phyloP scores from a whole-genome alignment of 2,888 invertebrate genomes.

The Melinopterus prodromus region DNA sequence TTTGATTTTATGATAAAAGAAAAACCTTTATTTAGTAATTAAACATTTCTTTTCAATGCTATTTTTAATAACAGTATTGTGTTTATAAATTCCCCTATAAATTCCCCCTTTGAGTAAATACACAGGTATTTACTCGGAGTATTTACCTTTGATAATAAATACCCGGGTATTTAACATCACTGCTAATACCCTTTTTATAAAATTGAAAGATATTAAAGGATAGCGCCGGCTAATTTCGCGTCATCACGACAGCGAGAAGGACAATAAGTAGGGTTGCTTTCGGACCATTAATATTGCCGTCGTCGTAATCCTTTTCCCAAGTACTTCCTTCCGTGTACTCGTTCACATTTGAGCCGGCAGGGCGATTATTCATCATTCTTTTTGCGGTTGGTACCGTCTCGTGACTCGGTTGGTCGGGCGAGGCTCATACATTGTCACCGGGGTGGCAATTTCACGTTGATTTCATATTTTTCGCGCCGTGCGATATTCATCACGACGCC shows the following conservation, averaged over 20 bases:
- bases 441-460: not conserved
- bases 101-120: no score
- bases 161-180: no score
- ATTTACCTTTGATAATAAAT: no score
- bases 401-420: not conserved
- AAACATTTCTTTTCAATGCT: no score
- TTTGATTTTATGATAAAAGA: no score
- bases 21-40: no score
- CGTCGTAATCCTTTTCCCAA: not conserved
- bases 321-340: not conserved
- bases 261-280: not conserved
- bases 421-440: not conserved
- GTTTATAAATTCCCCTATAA: no score
- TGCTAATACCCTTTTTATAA: no score
- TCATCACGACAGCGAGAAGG: not conserved
- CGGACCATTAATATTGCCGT: not conserved
- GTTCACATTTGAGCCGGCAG: not conserved
- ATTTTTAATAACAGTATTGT: no score
- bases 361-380: not conserved
- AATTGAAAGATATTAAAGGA: no score
- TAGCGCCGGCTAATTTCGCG: not conserved
- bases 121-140: no score
- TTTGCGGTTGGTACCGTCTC: not conserved
- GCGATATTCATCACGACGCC: not conserved
- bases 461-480: not conserved